These are phyloP conservation scores for Bunonema sp. DNA, from an alignment of 2,888 invertebrate species.

Conservation along the genomic window DNA sequence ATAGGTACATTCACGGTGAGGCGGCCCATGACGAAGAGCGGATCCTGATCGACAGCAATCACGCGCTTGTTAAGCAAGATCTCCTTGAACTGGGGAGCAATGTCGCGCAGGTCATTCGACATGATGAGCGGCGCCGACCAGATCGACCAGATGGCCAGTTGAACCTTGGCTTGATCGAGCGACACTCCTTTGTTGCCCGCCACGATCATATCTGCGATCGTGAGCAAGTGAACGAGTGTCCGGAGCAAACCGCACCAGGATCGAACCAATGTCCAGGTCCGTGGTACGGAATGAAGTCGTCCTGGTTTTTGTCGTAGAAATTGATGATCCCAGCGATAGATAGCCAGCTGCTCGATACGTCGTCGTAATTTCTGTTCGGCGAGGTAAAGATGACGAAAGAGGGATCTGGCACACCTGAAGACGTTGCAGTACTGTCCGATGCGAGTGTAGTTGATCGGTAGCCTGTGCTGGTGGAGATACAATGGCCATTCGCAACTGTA, in stretches of 20 bases:
- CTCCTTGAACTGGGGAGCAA: conserved; percentile 16
- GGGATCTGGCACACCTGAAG: too few species aligned
- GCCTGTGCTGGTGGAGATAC: too few species aligned
- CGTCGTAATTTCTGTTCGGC: conserved; percentile 47
- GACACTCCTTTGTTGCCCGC: conserved; percentile 14
- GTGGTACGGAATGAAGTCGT: conserved; percentile 39
- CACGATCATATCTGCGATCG: conserved; percentile 12
- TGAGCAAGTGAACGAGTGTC: too few species aligned
- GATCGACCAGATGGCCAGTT: conserved; percentile 25
- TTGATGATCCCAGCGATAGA: conserved; percentile 37
- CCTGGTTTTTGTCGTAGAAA: conserved; percentile 43
- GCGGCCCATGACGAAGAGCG: conserved; percentile 42
- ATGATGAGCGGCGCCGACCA: conserved; percentile 44
- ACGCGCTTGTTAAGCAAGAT: conserved; percentile 34
- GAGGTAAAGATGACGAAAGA: too few species aligned
- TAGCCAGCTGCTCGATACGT: conserved; percentile 45
- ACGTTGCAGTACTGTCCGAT: too few species aligned
- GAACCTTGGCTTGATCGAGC: conserved; percentile 8
- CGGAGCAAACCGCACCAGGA: conserved; percentile 46
- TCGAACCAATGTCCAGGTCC: conserved; percentile 47
- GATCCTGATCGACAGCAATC: conserved; percentile 42
- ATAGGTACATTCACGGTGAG: conserved; percentile 29
- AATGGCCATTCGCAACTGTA: conserved; percentile 98
- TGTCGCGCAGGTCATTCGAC: conserved; percentile 31
- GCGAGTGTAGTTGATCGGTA: too few species aligned